Evolutionary conservation across 2,113 vertebrate species (phyloP).

Genomic region (Cebidichthys violaceus): DNA sequence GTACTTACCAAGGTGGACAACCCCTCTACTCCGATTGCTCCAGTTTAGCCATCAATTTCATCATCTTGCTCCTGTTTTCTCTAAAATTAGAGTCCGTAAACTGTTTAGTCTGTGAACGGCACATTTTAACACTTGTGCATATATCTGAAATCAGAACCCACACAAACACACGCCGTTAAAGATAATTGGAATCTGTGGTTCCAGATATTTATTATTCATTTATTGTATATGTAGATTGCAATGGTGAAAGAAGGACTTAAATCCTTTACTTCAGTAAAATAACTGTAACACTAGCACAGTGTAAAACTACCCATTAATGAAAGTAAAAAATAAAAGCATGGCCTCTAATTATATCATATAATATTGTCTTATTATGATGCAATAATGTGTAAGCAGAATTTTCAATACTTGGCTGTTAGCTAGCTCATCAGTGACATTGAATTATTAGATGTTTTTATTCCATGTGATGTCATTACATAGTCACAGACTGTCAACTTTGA

Average conservation of each 20-base stretch:
- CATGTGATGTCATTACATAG: not conserved
- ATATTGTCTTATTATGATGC: not conserved
- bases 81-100: conserved; percentile 44
- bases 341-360: not conserved
- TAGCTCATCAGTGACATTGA: not conserved
- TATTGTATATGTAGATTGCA: not conserved
- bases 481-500: not conserved
- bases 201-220: not conserved
- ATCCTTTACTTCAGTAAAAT: not conserved
- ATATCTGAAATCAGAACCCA: not conserved
- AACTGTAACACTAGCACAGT: not conserved
- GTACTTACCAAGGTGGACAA: conserved; percentile 77
- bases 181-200: not conserved
- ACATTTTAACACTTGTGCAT: not conserved
- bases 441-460: not conserved
- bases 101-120: conserved; percentile 5
- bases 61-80: conserved; percentile 52
- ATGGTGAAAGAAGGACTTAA: not conserved
- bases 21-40: conserved; percentile 61
- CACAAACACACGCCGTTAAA: not conserved
- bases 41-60: conserved; percentile 59
- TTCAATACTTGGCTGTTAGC: not conserved
- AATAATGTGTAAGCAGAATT: not conserved
- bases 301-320: not conserved
- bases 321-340: not conserved